Conservation (phyloP, 2,113 vertebrate genomes). For the Progne subis region DNA sequence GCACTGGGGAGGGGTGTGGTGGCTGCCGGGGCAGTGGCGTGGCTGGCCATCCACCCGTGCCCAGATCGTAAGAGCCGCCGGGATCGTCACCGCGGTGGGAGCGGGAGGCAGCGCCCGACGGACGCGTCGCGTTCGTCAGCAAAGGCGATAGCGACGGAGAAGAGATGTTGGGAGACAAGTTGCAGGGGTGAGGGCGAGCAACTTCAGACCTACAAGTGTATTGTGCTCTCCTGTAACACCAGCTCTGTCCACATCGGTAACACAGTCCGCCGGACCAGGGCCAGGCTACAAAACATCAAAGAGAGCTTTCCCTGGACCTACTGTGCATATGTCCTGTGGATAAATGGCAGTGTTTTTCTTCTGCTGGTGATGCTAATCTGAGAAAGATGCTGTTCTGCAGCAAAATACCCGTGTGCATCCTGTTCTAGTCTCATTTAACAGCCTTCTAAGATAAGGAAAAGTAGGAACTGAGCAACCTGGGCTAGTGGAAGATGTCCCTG, state of each 20-base stretch:
- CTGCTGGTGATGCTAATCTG: neutral
- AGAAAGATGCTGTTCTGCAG: neutral
- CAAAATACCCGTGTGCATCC: neutral
- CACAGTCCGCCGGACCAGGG: neutral
- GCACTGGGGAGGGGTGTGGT: neutral
- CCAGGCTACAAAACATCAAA: neutral
- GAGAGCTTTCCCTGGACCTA: neutral
- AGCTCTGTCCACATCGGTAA: neutral
- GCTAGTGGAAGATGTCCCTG: neutral
- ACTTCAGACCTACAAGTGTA: neutral
- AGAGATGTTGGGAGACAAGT: neutral
- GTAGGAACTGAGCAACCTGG: neutral
- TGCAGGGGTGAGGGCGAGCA: neutral
- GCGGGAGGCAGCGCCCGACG: neutral
- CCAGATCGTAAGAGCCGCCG: neutral
- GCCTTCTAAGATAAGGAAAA: neutral
- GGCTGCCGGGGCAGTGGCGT: neutral
- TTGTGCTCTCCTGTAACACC: neutral
- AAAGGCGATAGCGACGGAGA: neutral
- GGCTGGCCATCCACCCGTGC: neutral
- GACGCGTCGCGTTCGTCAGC: neutral
- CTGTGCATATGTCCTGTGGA: neutral
- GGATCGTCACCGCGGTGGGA: neutral
- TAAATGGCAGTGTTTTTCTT: neutral
- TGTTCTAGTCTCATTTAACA: neutral